phyloP scores from a whole-genome alignment of 2,113 vertebrate species.

The Boleophthalmus pectinirostris region DNA sequence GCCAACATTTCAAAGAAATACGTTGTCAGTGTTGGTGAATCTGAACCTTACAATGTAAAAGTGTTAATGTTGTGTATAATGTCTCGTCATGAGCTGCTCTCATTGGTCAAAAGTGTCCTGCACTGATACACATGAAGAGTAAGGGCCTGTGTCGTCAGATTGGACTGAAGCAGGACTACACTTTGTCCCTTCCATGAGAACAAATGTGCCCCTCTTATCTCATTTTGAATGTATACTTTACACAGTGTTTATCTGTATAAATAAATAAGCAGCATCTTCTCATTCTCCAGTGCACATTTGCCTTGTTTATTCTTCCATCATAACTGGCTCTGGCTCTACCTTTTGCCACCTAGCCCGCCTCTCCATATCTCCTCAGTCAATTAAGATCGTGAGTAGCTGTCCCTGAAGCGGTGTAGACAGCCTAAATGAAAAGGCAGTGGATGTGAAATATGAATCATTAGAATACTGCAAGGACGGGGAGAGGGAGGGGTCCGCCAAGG shows the following conservation, averaged over 20 bases:
- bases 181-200: background rate
- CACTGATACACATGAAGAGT: background rate
- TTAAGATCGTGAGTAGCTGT: conserved; percentile 70
- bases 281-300: conserved; percentile 12
- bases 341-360: conserved; percentile 51
- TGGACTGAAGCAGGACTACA: background rate
- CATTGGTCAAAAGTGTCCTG: background rate
- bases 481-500: conserved; percentile 34
- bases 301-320: conserved; percentile 10
- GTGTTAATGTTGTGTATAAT: too few species aligned
- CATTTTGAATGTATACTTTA: background rate
- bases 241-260: background rate
- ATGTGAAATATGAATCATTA: conserved; percentile 78
- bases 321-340: conserved; percentile 19
- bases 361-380: conserved; percentile 67
- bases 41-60: too few species aligned
- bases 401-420: conserved; percentile 68
- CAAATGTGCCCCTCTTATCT: background rate
- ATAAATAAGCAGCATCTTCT: background rate
- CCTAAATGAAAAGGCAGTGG: conserved; percentile 72
- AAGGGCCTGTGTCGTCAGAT: background rate
- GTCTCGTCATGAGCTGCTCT: background rate
- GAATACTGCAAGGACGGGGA: conserved; percentile 70
- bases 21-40: too few species aligned
- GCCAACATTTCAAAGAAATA: too few species aligned